Conservation (phyloP, 1,140 invertebrate species). For the Camponotus vicinus region DNA sequence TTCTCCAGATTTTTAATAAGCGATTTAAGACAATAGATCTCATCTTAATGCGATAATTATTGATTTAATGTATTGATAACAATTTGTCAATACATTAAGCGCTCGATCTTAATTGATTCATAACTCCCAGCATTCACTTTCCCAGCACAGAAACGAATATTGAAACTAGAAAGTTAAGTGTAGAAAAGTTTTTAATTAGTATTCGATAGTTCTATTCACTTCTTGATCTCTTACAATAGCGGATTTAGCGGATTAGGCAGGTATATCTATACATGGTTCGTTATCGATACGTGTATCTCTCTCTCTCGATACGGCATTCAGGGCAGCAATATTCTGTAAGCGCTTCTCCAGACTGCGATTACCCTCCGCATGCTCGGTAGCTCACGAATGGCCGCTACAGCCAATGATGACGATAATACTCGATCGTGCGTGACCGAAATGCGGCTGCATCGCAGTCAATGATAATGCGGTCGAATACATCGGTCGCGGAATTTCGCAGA, state of each 20-base stretch:
- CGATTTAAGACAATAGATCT: not conserved
- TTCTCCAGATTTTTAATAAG: not conserved
- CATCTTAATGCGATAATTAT: not conserved
- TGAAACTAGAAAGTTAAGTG: not conserved
- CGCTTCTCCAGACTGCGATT: slow-evolving; percentile 70
- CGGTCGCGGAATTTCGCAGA: slow-evolving; percentile 53
- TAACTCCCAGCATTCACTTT: not conserved
- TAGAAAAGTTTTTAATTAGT: not conserved
- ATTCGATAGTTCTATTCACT: not conserved
- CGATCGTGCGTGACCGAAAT: slow-evolving; percentile 75
- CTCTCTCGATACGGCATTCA: slow-evolving; percentile 53
- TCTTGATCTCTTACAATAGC: not conserved
- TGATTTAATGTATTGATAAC: not conserved
- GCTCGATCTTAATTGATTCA: not conserved
- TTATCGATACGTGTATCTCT: slow-evolving; percentile 67
- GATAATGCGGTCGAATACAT: slow-evolving; percentile 63
- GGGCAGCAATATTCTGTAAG: slow-evolving; percentile 67
- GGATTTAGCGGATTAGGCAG: not conserved
- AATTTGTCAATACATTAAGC: no score
- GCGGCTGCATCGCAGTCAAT: slow-evolving; percentile 64
- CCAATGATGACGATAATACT: slow-evolving; percentile 74
- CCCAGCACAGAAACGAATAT: not conserved
- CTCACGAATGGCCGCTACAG: slow-evolving; percentile 70
- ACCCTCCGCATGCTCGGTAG: slow-evolving; percentile 65
- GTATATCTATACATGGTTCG: slow-evolving; percentile 33